phyloP scores from a whole-genome alignment of 2,888 invertebrate genomes.

The Bugulina stolonifera region DNA sequence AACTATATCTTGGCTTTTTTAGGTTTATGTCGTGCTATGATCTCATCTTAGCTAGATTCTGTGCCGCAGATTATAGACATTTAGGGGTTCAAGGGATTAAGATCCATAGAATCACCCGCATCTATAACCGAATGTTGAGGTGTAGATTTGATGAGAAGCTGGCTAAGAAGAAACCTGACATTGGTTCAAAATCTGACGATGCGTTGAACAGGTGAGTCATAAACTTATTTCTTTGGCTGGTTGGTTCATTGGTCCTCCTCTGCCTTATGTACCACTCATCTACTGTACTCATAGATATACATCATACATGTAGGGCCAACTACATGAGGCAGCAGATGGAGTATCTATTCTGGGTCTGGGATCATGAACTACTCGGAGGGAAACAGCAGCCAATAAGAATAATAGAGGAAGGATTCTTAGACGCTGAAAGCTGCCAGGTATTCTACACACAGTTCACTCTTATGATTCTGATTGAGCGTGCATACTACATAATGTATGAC shows the following conservation, averaged over 20 bases:
- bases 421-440: slow-evolving; percentile 44
- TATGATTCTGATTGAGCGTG: not conserved
- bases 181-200: not conserved
- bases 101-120: slow-evolving; percentile 45
- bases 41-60: slow-evolving; percentile 51
- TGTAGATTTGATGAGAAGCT: slow-evolving; percentile 44
- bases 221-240: no score
- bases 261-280: no score
- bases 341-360: slow-evolving; percentile 52
- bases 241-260: no score
- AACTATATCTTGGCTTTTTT: no score
- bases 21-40: slow-evolving; percentile 52
- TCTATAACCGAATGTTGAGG: slow-evolving; percentile 48
- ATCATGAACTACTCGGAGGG: slow-evolving; percentile 45
- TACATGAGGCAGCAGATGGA: slow-evolving; percentile 36
- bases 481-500: not conserved
- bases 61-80: slow-evolving; percentile 46
- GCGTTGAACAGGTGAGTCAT: not conserved
- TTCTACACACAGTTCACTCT: not conserved
- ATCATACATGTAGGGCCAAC: not conserved
- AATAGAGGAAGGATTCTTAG: slow-evolving; percentile 49
- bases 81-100: slow-evolving; percentile 45
- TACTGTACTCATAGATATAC: no score
- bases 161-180: not conserved
- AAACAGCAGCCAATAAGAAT: slow-evolving; percentile 40